Percentiles rank a stretch among this genome's conserved stretches.
These are phyloP conservation scores for Carabus problematicus DNA, from an alignment of 2,888 invertebrate genomes.

Conservation along the genomic window DNA sequence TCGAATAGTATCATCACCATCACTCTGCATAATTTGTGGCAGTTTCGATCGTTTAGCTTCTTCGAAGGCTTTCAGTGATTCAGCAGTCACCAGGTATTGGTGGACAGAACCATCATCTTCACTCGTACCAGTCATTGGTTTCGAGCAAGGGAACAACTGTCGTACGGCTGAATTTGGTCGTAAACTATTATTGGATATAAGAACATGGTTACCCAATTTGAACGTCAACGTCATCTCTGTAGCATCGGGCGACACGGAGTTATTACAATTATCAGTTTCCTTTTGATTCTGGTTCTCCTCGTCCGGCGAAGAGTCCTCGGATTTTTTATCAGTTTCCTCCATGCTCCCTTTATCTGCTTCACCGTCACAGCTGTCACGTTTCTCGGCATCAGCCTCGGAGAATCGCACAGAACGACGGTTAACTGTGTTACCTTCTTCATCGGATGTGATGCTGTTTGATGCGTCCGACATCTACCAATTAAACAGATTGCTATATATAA, in stretches of 20 bases:
- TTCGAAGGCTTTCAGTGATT: constrained; percentile 76
- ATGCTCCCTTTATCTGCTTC: constrained; percentile 52
- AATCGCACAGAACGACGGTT: constrained; percentile 72
- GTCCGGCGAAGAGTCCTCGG: constrained; percentile 49
- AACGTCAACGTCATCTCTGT: constrained; percentile 65
- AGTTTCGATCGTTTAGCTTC: constrained; percentile 67
- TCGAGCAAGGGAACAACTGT: constrained; percentile 79
- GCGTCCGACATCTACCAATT: constrained; percentile 65
- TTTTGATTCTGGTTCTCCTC: constrained; percentile 52
- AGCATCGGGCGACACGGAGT: constrained; percentile 54
- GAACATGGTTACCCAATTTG: constrained; percentile 64
- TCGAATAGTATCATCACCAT: constrained; percentile 72
- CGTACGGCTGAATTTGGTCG: constrained; percentile 83
- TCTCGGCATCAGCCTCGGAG: constrained; percentile 61
- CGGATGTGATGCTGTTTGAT: constrained; percentile 64
- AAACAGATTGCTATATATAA: neutral
- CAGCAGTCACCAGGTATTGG: constrained; percentile 73
- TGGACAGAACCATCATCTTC: constrained; percentile 57
- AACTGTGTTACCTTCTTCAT: constrained; percentile 66
- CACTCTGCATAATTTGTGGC: constrained; percentile 61
- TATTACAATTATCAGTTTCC: constrained; percentile 44
- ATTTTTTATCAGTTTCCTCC: constrained; percentile 44
- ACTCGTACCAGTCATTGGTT: constrained; percentile 64
- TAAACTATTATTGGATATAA: constrained; percentile 65
- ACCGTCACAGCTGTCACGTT: constrained; percentile 57